Evolutionary conservation across 2,113 vertebrate species (phyloP).

Genomic region (Bubo blakistoni): DNA sequence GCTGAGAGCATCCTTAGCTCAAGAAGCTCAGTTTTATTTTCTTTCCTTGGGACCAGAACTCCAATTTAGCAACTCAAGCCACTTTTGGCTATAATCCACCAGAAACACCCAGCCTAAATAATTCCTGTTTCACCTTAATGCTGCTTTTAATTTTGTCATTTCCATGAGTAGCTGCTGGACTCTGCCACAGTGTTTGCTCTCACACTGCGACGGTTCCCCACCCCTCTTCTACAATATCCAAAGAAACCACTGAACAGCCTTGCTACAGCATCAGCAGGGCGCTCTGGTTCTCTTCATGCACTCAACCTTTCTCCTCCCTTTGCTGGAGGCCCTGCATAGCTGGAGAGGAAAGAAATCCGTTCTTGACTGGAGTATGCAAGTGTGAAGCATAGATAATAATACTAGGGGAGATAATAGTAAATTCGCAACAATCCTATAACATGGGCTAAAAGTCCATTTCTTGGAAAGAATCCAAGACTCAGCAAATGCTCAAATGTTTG

Average conservation of each 20-base stretch:
- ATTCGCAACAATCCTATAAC: not conserved
- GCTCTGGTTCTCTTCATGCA: not conserved
- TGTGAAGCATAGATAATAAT: not conserved
- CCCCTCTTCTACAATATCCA: not conserved
- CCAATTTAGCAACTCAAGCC: not conserved
- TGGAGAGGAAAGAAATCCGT: not conserved
- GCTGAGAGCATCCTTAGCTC: not conserved
- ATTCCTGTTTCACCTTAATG: not conserved
- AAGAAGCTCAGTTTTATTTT: not conserved
- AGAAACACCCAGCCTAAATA: not conserved
- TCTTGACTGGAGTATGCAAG: not conserved
- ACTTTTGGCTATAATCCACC: not conserved
- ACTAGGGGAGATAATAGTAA: not conserved
- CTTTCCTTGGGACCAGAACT: not conserved
- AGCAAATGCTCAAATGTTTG: not conserved
- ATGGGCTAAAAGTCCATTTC: not conserved
- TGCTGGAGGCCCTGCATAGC: not conserved
- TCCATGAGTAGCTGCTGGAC: not conserved
- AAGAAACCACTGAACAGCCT: not conserved
- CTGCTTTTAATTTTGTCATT: not conserved
- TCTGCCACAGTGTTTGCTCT: rapidly evolving
- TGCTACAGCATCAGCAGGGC: not conserved
- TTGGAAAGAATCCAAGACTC: not conserved
- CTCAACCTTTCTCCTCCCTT: not conserved
- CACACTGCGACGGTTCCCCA: rapidly evolving